phyloP scores from a whole-genome alignment of 1,140 invertebrate species.

The Calliopsis andreniformis region DNA sequence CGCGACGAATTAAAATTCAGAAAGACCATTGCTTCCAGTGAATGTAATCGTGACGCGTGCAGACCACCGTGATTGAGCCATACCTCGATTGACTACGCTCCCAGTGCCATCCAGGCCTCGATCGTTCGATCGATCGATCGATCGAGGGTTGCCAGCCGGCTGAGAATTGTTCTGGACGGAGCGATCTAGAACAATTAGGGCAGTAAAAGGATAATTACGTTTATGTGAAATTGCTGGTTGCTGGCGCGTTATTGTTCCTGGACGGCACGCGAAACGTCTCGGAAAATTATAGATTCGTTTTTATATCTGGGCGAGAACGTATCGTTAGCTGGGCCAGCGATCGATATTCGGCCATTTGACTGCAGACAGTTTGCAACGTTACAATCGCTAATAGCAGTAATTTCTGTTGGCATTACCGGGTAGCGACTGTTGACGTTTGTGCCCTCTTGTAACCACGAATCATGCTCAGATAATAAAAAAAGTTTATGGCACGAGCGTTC shows the following conservation, averaged over 20 bases:
- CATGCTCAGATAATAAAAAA: constrained; percentile 56
- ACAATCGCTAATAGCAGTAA: constrained; percentile 68
- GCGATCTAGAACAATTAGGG: constrained; percentile 49
- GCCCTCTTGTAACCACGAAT: constrained; percentile 55
- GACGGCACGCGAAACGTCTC: constrained; percentile 52
- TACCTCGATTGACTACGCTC: constrained; percentile 1
- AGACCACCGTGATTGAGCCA: constrained; percentile 11
- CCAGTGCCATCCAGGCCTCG: constrained; percentile 8
- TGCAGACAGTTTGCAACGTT: constrained; percentile 56
- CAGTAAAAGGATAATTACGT: constrained; percentile 52
- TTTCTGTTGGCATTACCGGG: constrained; percentile 51
- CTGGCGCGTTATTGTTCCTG: constrained; percentile 41
- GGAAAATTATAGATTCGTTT: constrained; percentile 56
- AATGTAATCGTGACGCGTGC: constrained; percentile 23
- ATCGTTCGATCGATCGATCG: too few relatives aligned
- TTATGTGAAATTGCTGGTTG: constrained; percentile 44
- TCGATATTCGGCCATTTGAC: constrained; percentile 61
- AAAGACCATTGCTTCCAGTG: constrained; percentile 9
- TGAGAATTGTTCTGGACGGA: too few relatives aligned
- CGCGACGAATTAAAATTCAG: constrained; percentile 65
- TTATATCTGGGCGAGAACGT: constrained; percentile 55
- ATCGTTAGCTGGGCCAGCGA: constrained; percentile 31
- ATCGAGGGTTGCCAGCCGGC: too few relatives aligned
- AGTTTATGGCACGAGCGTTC: constrained; percentile 57
- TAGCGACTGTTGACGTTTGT: constrained; percentile 49